phyloP scores from a whole-genome alignment of 2,797 vertebrate species.

The Streptopelia turtur region DNA sequence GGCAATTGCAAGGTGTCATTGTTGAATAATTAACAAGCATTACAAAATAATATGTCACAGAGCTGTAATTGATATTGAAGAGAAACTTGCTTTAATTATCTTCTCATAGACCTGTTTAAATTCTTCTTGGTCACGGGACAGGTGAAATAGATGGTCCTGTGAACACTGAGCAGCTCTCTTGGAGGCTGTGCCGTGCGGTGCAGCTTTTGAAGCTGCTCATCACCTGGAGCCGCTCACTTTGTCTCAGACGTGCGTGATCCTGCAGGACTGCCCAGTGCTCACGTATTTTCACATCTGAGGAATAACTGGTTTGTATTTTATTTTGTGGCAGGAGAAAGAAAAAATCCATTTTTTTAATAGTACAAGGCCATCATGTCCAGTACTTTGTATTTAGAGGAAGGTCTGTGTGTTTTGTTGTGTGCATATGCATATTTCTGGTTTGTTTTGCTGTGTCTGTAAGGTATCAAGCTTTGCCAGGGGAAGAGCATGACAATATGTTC shows the following conservation, averaged over 20 bases:
- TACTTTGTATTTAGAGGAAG: background rate
- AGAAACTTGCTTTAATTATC: background rate
- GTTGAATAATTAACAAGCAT: background rate
- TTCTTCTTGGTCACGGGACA: background rate
- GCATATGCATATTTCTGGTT: background rate
- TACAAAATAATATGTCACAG: background rate
- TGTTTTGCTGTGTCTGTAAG: background rate
- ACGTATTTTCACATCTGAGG: background rate
- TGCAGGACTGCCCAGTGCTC: background rate
- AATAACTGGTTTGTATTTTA: background rate
- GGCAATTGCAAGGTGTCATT: background rate
- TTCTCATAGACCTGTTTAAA: background rate
- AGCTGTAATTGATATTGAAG: background rate
- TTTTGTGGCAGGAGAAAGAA: background rate
- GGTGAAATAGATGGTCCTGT: background rate
- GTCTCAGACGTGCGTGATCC: background rate
- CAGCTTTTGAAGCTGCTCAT: background rate
- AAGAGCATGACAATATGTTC: slow-evolving; percentile 29
- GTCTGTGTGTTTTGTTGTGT: background rate
- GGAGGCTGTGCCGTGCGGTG: background rate
- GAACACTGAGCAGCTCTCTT: background rate
- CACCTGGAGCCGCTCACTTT: rapidly evolving
- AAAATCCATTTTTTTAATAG: background rate
- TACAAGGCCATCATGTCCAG: background rate
- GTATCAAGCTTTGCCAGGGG: background rate